phyloP scores from a whole-genome alignment of 1,140 invertebrate genomes.

The Bombus difficillimus region DNA sequence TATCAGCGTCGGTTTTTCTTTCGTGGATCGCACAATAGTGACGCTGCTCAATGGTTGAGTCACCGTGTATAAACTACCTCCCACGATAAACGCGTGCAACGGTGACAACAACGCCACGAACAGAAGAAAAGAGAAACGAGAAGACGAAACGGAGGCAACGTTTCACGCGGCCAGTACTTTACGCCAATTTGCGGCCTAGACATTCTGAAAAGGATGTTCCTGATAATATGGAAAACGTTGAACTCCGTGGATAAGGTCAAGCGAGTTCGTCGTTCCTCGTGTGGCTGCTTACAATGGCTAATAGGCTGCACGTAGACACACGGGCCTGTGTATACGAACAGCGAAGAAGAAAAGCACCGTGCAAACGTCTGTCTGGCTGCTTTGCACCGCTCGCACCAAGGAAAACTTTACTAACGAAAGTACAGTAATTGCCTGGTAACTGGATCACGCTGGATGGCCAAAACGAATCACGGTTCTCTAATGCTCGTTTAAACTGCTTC shows the following conservation, averaged over 20 bases:
- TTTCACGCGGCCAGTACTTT: constrained; percentile 62
- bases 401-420: constrained; percentile 18
- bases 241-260: constrained; percentile 58
- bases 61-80: constrained; percentile 46
- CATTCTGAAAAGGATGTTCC: constrained; percentile 75
- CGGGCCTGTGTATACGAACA: not conserved
- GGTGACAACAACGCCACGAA: not conserved
- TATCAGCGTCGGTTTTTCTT: constrained; percentile 19
- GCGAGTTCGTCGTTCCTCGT: constrained; percentile 41
- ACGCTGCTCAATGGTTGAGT: constrained; percentile 54
- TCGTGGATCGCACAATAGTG: constrained; percentile 27
- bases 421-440: constrained; percentile 25
- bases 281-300: constrained; percentile 35
- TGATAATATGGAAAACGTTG: constrained; percentile 71
- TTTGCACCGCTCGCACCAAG: not conserved
- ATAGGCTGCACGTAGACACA: constrained; percentile 9
- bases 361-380: not conserved
- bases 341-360: constrained; percentile 12
- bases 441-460: not conserved
- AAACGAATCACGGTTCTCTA: constrained; percentile 1
- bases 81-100: constrained; percentile 31
- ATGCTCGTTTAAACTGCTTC: not conserved
- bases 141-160: constrained; percentile 33
- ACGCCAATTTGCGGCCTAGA: constrained; percentile 70
- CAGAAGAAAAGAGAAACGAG: not conserved